Conservation (phyloP, 2,797 vertebrate genomes). For the Cichlasoma orientale region DNA sequence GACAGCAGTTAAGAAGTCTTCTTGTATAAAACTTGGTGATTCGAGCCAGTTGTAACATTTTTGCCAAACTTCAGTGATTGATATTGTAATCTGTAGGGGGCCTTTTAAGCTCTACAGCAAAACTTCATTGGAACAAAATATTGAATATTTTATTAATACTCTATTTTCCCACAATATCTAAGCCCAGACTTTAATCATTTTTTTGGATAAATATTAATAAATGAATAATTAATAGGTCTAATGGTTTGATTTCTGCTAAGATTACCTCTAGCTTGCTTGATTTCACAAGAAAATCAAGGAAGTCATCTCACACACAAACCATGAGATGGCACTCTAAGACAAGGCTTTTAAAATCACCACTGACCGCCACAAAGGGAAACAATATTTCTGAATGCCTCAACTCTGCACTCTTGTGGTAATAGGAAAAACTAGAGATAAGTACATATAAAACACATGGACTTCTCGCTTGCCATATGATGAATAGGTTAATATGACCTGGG, state of each 20-base stretch:
- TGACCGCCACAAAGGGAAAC: background rate
- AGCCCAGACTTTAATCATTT: background rate
- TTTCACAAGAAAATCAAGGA: background rate
- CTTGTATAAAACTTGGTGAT: constrained; percentile 5
- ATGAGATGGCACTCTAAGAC: constrained; percentile 74
- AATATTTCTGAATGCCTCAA: constrained; percentile 44
- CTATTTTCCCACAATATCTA: background rate
- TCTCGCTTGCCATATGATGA: background rate
- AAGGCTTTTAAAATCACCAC: constrained; percentile 4
- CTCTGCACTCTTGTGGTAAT: constrained; percentile 67
- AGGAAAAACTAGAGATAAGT: background rate
- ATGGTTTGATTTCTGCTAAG: background rate
- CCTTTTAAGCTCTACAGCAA: constrained; percentile 16
- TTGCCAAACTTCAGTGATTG: constrained; percentile 4
- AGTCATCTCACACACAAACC: constrained; percentile 34
- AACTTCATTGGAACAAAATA: constrained; percentile 12
- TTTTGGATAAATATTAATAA: no score
- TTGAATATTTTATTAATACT: background rate
- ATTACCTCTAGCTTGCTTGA: background rate
- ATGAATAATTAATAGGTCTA: background rate
- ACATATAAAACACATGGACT: background rate
- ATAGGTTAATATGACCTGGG: background rate
- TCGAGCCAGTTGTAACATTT: background rate
- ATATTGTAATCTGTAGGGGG: background rate
- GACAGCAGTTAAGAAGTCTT: background rate